phyloP scores from a whole-genome alignment of 2,113 vertebrate species.

The Passer domesticus region DNA sequence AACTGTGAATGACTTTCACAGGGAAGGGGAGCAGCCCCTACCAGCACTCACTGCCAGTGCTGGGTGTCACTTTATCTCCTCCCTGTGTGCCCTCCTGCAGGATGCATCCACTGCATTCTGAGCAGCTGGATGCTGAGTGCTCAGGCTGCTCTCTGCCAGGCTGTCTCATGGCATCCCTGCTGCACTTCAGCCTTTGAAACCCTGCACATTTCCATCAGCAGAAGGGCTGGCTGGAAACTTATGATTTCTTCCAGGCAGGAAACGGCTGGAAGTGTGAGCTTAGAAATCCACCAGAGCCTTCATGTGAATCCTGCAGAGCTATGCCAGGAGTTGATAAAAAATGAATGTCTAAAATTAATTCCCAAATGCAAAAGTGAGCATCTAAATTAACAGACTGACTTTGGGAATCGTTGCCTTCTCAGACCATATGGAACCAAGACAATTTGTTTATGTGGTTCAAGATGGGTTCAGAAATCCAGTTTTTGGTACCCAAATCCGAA shows the following conservation, averaged over 20 bases:
- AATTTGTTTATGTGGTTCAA: not conserved
- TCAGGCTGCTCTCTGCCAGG: not conserved
- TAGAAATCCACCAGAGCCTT: conserved; percentile 9
- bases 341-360: not conserved
- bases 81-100: not conserved
- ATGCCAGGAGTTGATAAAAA: not conserved
- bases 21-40: not conserved
- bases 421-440: not conserved
- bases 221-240: not conserved
- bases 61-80: not conserved
- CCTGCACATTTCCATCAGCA: not conserved
- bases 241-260: not conserved
- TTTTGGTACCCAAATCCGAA: not conserved
- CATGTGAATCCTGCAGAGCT: not conserved
- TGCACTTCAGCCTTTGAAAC: not conserved
- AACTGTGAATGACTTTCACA: not conserved
- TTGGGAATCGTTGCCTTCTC: not conserved
- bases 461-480: not conserved
- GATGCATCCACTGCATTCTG: not conserved
- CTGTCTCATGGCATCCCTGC: not conserved
- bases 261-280: not conserved
- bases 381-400: not conserved
- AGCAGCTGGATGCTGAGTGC: not conserved
- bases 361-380: not conserved
- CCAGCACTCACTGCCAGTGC: not conserved